These are phyloP conservation scores for Hypsopygia costalis DNA, from an alignment of 2,888 invertebrate species.

Conservation along the genomic window DNA sequence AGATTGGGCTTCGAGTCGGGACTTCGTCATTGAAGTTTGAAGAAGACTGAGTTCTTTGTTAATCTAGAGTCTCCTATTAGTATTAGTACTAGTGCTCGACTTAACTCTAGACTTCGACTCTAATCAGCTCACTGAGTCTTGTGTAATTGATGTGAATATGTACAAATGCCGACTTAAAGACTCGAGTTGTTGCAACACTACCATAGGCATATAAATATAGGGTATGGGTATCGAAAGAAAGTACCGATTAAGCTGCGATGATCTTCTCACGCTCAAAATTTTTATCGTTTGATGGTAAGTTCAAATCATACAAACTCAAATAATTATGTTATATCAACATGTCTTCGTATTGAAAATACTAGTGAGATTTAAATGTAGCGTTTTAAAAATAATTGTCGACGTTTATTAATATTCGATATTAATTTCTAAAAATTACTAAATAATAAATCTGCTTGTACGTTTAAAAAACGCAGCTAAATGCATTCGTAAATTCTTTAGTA, in stretches of 20 bases:
- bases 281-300: slow-evolving; percentile 15
- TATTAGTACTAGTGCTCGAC: too few species aligned
- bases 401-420: neutral
- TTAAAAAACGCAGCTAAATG: neutral
- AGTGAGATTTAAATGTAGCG: slow-evolving; percentile 28
- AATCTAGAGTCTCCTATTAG: too few species aligned
- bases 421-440: neutral
- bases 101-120: too few species aligned
- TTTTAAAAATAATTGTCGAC: neutral
- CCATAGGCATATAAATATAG: neutral
- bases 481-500: slow-evolving; percentile 37
- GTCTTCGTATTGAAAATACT: slow-evolving; percentile 28
- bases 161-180: too few species aligned
- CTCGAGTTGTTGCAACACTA: too few species aligned
- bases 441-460: neutral
- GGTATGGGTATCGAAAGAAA: slow-evolving; percentile 10
- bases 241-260: neutral
- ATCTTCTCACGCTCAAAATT: slow-evolving; percentile 3
- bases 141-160: too few species aligned
- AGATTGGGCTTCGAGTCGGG: too few species aligned
- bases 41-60: too few species aligned
- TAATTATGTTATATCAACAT: slow-evolving; percentile 1
- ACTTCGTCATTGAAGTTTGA: too few species aligned
- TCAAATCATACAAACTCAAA: neutral
- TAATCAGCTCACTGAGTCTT: too few species aligned